These are phyloP conservation scores for Heptranchias perlo DNA, from an alignment of 2,113 vertebrate genomes.

Conservation along the genomic window DNA sequence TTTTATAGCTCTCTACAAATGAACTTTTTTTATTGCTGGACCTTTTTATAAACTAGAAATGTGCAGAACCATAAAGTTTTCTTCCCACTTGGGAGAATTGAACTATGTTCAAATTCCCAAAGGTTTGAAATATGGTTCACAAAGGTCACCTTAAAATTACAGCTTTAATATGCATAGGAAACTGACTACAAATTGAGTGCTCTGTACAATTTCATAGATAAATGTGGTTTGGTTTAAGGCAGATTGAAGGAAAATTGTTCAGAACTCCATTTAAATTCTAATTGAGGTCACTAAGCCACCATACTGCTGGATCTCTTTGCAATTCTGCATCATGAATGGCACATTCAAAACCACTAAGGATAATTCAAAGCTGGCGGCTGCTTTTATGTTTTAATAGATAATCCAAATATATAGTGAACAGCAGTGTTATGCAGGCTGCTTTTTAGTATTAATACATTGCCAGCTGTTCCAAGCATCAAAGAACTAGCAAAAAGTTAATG, in stretches of 20 bases:
- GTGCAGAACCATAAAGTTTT: background rate
- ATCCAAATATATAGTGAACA: background rate
- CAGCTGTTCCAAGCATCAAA: slow-evolving; percentile 17
- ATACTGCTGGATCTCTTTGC: background rate
- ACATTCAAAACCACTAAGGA: slow-evolving; percentile 11
- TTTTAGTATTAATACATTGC: background rate
- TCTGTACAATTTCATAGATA: background rate
- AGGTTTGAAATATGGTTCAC: background rate
- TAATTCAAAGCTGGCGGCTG: background rate
- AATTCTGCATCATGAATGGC: background rate
- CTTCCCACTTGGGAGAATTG: background rate
- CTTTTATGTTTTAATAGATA: slow-evolving; percentile 13
- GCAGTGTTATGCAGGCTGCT: background rate
- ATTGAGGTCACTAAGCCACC: background rate
- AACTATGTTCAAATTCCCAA: background rate
- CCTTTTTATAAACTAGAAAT: background rate
- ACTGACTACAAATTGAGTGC: background rate
- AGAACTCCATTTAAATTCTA: background rate
- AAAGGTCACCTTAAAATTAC: background rate
- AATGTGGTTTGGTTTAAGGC: background rate
- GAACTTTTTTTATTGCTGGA: background rate
- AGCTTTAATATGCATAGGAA: background rate
- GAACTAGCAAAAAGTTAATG: background rate
- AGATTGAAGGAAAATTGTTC: background rate
- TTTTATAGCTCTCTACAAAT: background rate